phyloP scores from a whole-genome alignment of 1,140 invertebrate genomes.

The Drosophila santomea region DNA sequence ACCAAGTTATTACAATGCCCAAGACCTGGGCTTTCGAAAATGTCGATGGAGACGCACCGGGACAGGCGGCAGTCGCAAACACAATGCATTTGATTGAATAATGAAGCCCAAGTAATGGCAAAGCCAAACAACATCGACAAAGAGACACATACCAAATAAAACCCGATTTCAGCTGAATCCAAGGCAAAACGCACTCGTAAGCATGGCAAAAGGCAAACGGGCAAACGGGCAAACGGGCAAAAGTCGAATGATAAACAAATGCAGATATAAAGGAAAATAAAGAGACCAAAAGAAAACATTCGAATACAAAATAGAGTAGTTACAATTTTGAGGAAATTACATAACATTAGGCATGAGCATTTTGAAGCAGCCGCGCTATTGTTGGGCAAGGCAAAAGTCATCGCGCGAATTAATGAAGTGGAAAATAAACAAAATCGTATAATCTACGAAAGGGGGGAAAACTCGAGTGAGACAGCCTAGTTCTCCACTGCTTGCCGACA shows the following conservation, averaged over 20 bases:
- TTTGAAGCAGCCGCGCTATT: conserved; percentile 14
- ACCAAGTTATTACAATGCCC: conserved; percentile 24
- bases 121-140: conserved; percentile 63
- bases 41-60: conserved; percentile 18
- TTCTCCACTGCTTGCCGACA: conserved; percentile 20
- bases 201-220: conserved; percentile 10
- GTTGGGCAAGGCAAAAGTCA: conserved; percentile 53
- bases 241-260: conserved; percentile 52
- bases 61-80: conserved; percentile 23
- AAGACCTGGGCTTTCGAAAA: background rate
- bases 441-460: conserved; percentile 32
- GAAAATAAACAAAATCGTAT: conserved; percentile 75
- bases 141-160: conserved; percentile 23
- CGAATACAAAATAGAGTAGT: conserved; percentile 61
- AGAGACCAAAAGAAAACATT: conserved; percentile 46
- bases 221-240: conserved; percentile 37
- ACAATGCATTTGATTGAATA: conserved; percentile 79
- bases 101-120: conserved; percentile 68
- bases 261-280: conserved; percentile 41
- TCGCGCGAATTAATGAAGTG: conserved; percentile 76
- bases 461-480: conserved; percentile 1
- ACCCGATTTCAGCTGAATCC: conserved; percentile 24
- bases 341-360: conserved; percentile 54
- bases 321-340: conserved; percentile 74
- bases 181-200: conserved; percentile 58